Base-by-base conservation (phyloP, 1,140 invertebrate species). In the Oncopodura yosiiana region DNA sequence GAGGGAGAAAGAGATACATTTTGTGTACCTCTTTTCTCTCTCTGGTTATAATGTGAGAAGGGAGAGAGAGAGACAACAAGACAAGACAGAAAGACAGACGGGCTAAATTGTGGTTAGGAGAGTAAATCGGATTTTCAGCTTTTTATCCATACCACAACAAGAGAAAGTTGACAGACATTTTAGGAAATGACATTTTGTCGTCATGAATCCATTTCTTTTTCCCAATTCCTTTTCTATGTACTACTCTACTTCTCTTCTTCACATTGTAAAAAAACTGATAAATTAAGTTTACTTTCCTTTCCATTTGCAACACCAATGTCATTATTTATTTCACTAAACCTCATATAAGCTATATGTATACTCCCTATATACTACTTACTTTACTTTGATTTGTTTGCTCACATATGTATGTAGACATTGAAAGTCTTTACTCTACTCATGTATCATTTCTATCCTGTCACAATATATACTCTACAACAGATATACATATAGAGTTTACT, bases 171-270 rank as follows among this genome's bases (percentile, higher is more conserved):
- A 53, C 43, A 46, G 43, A 46, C 43, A 36, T 42, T 53, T 53
- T 23, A 53, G 42, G 43, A 53, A 46, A 46, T 53, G 52, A 53
- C 52, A 12, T 38, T 53, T 53, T 53, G 52, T n/a, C n/a, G n/a
- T 53, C 39, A 45, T 34, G 50, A 44, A 44, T 44, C 30, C 27
- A 16, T 12, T 3, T 29, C 44, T 19, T 32, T 46, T 26, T 46
- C 43, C n/a, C 29, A n/a, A 30, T 26, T 26, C 30, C 27, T 27
- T 32, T 34, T 29, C 9, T 14, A 16, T 46, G n/a, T n/a, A n/a
- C n/a, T n/a, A n/a, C n/a, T n/a, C n/a, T n/a, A n/a, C n/a, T n/a
- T n/a, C n/a, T n/a, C n/a, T n/a, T n/a, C n/a, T n/a, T n/a, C 2
- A 41, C 0, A 41, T 16, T 12, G 27, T 14, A 21, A 36, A 41